Base-by-base conservation (phyloP, 2,113 vertebrate species). In the Leuciscus idus region DNA sequence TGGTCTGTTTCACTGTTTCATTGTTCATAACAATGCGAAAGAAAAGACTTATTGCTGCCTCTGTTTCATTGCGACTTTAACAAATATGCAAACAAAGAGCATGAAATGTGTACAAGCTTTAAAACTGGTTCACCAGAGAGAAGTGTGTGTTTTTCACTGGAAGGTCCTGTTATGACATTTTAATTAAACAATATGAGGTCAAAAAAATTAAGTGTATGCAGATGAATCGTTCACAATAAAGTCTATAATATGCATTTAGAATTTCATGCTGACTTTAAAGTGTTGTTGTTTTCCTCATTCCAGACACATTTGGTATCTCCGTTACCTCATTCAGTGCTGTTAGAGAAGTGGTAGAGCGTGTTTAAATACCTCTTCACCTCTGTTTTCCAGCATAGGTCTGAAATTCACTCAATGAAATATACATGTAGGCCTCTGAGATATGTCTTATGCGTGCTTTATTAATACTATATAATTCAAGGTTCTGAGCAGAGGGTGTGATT, bases 391-490 rank as follows among this genome's bases (percentile, higher is more conserved):
- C 26, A 46, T 64, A 48, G 21, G 23, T 43, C 36, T 43, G 39
- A 36, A 57, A 79, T 70, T 59, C 52, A 19, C 76, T 59, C 80
- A 52, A n/a, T 82, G 10, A 70, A 82, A 82, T 52, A 82, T 66
- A 17, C 43, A 82, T 82, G 39, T 19, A 68, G 6, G 8, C n/a
- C 4, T 50, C 79, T 30, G 62, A 82, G 62, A 30, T 80, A 80
- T 81, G 23, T 66, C 79, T 50, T 81, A 64, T 12, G 19, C 6
- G 70, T 82, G 46, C 12, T 70, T 82, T 82, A 50, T 82, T 66
- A 21, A 50, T 66, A 8, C 43, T 50, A 3, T 66, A 81, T 46
- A 66, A 66, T 48, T 81, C 9, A 64, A 28, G 36, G 59, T 50
- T 66, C 28, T 17, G 36, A 46, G 21, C 26, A 52, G 30, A 6